Conservation (phyloP, 2,888 invertebrate genomes). For the Agrochola lota region DNA sequence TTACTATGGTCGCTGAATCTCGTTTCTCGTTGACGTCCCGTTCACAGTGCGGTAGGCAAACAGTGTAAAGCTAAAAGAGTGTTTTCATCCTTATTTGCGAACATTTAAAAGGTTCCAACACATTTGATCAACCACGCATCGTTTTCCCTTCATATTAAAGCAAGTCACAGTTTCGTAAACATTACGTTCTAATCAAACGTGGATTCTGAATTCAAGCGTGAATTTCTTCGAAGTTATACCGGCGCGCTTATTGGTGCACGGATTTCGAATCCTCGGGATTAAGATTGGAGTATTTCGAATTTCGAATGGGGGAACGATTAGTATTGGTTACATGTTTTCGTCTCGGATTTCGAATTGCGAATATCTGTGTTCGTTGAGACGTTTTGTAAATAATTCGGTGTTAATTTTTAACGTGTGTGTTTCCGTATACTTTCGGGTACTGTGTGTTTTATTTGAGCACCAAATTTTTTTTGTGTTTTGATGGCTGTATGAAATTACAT, state of each 20-base stretch:
- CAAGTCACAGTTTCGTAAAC: slow-evolving; percentile 41
- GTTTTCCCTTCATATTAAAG: slow-evolving; percentile 6
- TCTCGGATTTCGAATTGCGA: slow-evolving; percentile 20
- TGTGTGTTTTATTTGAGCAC: background rate
- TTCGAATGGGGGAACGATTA: slow-evolving; percentile 28
- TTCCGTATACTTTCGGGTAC: background rate
- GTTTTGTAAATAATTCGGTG: slow-evolving; percentile 18
- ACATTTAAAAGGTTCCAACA: background rate
- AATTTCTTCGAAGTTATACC: slow-evolving; percentile 21
- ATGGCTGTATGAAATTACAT: background rate
- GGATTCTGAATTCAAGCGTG: slow-evolving; percentile 18
- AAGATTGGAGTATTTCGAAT: slow-evolving; percentile 43
- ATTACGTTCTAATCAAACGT: slow-evolving; percentile 42
- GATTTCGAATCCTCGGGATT: slow-evolving; percentile 43
- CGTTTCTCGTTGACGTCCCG: too few species aligned
- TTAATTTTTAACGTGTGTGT: slow-evolving; percentile 7
- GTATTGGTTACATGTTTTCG: slow-evolving; percentile 16
- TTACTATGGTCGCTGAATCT: too few species aligned
- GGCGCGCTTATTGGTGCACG: slow-evolving; percentile 39
- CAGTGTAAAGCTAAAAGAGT: background rate
- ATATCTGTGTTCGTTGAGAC: slow-evolving; percentile 24
- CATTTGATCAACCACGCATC: slow-evolving; percentile 3
- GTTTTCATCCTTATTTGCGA: slow-evolving; percentile 7
- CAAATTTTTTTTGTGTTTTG: background rate
- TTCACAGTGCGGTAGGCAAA: too few species aligned